Percentiles rank a stretch among this genome's conserved stretches.
Evolutionary conservation across 2,888 invertebrate genomes (phyloP).

Genomic region (Lomographa bimaculata): DNA sequence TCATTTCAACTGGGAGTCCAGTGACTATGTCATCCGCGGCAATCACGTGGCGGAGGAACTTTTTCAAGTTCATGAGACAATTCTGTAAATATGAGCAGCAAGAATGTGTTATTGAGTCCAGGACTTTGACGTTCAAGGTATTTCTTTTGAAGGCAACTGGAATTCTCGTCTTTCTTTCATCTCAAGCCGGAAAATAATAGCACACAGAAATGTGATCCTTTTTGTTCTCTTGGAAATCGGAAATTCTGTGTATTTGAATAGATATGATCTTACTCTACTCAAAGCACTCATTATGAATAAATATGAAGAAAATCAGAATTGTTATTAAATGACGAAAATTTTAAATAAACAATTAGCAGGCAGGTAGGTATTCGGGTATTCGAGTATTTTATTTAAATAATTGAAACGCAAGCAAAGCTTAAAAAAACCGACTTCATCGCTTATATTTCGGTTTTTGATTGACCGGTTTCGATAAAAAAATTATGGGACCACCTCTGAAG

Average conservation of each 20-base stretch:
- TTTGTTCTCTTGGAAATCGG: slow-evolving; percentile 10
- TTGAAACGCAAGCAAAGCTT: no score
- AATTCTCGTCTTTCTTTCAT: slow-evolving; percentile 13
- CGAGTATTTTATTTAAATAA: no score
- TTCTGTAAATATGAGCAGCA: slow-evolving; percentile 15
- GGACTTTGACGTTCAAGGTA: slow-evolving; percentile 14
- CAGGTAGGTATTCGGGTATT: no score
- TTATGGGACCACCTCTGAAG: no score
- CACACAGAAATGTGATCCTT: slow-evolving; percentile 10
- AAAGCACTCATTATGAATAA: no score
- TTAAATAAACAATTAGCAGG: no score
- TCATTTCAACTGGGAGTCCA: no score
- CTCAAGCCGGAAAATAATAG: slow-evolving; percentile 15
- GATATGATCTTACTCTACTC: background rate
- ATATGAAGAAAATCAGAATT: no score
- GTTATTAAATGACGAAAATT: no score
- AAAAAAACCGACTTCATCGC: no score
- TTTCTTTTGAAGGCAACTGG: slow-evolving; percentile 12
- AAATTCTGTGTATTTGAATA: slow-evolving; percentile 5
- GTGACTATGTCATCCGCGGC: background rate
- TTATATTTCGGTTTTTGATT: no score
- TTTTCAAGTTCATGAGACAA: slow-evolving; percentile 19
- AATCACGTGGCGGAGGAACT: background rate
- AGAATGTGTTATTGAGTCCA: slow-evolving; percentile 25
- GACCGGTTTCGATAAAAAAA: no score